Base-by-base conservation (phyloP, 2,797 vertebrate genomes). In the Muraenolepis orangiensis region DNA sequence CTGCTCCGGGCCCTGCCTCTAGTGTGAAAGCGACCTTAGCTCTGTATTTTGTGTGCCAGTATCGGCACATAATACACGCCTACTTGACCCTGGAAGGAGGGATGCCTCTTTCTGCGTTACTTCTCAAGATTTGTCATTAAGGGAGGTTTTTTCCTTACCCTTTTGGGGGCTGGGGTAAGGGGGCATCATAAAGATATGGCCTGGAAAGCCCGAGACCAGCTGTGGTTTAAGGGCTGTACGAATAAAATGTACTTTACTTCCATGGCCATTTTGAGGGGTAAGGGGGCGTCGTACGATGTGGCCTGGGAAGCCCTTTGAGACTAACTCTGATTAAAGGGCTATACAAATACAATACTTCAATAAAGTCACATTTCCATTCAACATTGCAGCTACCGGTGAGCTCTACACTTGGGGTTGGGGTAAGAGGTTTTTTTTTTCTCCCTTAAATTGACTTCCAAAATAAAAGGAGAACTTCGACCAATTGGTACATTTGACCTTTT, bases 361-460 rank as follows among this genome's bases (percentile, higher is more conserved):
- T n/a, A n/a, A n/a, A n/a, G 11, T 36, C 20, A 20, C 32, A 16
- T 34, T 80, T 76, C 76, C 74, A 26, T 72, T 73, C 68, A 34
- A 12, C 0, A 28, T 89, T 92, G 80, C 87, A 99, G 98, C 93
- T 4, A 78, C 80, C 0, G 96, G 97, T 0, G 91, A 95, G 74
- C 95, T 99, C 66, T 99, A 95, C 87, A 97, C 97, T 18, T 99
- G 98, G 97, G 98, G 98, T 81, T 99, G 97, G 98, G 97, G 98
- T 98, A 92, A 95, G 94, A 90, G 87, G 57, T 64, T 77, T 14
- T 12, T 46, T 71, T 71, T 66, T 0, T 1, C 6, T 7, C 0
- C 57, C 70, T 29, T 28, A 8, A 67, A 20, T 26, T 26, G 7
- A 61, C 57, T 26, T 26, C n/a, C n/a, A 18, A 64, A 64, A 26